These are phyloP conservation scores for Chamaetylas fuelleborni DNA, from an alignment of 2,113 vertebrate genomes.

Conservation along the genomic window DNA sequence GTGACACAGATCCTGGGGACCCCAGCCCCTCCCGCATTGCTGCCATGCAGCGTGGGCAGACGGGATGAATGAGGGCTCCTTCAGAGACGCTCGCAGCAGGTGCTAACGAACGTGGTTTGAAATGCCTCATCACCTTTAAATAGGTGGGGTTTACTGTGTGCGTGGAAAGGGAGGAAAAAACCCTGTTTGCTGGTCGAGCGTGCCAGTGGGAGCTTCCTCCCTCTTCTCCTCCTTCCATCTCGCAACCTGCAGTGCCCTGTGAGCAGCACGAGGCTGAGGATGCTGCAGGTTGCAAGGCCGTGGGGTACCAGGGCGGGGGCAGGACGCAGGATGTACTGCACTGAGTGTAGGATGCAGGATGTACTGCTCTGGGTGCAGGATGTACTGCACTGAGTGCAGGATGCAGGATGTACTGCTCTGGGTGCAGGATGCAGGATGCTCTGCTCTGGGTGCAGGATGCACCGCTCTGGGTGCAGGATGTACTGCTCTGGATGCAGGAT, in stretches of 20 bases:
- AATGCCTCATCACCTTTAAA: background rate
- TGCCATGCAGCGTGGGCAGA: background rate
- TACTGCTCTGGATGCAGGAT: no score
- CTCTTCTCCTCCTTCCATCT: background rate
- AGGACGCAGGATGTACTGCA: background rate
- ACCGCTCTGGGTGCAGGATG: no score
- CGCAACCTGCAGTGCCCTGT: background rate
- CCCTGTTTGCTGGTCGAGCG: background rate
- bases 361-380: no score
- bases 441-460: no score
- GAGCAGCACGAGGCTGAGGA: background rate
- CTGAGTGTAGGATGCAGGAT: no score
- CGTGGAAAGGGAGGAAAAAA: background rate
- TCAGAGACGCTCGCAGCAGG: background rate
- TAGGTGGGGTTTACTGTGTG: background rate
- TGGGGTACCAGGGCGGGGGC: fast-evolving
- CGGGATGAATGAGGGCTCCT: background rate
- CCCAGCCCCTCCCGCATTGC: background rate
- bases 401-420: no score
- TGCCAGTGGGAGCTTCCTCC: background rate
- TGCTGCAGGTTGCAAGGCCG: background rate
- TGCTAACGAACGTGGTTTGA: background rate
- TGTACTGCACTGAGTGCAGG: no score
- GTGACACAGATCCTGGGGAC: background rate
- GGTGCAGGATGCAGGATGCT: no score